These are phyloP conservation scores for Pycnomerus fuliginosus DNA, from an alignment of 2,888 invertebrate genomes.

Conservation along the genomic window DNA sequence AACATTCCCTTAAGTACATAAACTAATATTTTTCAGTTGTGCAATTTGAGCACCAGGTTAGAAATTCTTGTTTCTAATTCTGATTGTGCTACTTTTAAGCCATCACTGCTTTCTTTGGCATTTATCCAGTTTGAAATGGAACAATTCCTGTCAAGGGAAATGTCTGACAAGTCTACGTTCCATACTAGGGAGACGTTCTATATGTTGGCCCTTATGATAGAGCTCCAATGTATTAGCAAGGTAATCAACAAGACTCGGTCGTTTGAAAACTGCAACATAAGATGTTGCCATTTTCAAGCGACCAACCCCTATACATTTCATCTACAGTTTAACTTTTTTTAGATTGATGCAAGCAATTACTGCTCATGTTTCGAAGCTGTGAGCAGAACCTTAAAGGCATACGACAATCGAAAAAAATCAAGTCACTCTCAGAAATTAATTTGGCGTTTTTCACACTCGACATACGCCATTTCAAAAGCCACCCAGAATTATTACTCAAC, in stretches of 20 bases:
- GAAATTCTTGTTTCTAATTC: conserved; percentile 77
- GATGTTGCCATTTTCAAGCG: too few relatives aligned
- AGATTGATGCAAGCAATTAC: conserved; percentile 58
- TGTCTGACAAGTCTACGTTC: conserved; percentile 36
- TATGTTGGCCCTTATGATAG: conserved; percentile 69
- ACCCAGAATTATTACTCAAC: conserved; percentile 11
- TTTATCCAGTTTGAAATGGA: conserved; percentile 73
- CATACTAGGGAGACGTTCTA: conserved; percentile 56
- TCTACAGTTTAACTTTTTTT: conserved; percentile 16
- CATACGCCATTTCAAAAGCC: conserved; percentile 48
- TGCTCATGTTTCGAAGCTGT: conserved; percentile 63
- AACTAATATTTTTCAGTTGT: conserved; percentile 22
- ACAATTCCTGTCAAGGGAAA: conserved; percentile 38
- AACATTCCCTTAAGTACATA: too few relatives aligned
- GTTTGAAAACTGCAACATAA: background rate
- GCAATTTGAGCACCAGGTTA: conserved; percentile 52
- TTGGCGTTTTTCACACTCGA: conserved; percentile 75
- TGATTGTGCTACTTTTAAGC: conserved; percentile 69
- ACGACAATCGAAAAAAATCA: conserved; percentile 70
- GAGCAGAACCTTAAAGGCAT: conserved; percentile 65
- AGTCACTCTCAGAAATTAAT: conserved; percentile 72
- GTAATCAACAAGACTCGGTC: conserved; percentile 49
- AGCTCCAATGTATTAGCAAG: conserved; percentile 70
- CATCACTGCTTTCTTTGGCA: conserved; percentile 76
- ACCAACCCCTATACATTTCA: too few relatives aligned